Percentiles rank a stretch among this genome's conserved stretches.
phyloP scores from a whole-genome alignment of 2,797 vertebrate species.

The Pogoniulus pusillus region DNA sequence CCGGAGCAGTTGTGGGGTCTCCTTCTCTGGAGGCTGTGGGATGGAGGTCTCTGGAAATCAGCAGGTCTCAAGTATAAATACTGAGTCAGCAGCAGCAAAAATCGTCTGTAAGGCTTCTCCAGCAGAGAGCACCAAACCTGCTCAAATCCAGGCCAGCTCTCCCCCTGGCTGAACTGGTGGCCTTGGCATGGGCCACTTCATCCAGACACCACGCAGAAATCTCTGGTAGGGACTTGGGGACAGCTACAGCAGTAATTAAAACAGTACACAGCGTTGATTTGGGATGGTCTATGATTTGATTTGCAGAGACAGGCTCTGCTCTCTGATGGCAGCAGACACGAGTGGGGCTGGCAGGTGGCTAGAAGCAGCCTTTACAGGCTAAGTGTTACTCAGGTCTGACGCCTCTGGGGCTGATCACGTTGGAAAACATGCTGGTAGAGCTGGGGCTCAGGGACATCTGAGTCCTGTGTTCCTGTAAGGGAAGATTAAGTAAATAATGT shows the following conservation, averaged over 20 bases:
- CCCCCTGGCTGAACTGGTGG: accelerated
- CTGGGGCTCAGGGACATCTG: background rate
- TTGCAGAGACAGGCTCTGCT: background rate
- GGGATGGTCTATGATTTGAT: background rate
- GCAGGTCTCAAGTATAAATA: background rate
- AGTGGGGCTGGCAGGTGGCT: background rate
- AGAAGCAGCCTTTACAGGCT: background rate
- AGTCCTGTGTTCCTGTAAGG: background rate
- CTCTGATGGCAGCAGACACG: background rate
- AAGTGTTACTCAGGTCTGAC: background rate
- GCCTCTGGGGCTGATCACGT: background rate
- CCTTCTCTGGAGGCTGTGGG: no score
- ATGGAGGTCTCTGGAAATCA: background rate
- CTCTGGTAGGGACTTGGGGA: background rate
- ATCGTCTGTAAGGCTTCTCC: no score
- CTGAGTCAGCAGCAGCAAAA: background rate
- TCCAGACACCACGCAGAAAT: background rate
- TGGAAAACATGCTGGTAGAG: background rate
- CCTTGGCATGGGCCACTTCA: background rate
- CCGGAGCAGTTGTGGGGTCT: no score
- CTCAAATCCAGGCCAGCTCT: background rate
- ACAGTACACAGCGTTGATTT: background rate
- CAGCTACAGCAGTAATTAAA: background rate
- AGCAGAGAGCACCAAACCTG: no score
- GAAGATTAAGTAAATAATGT: background rate